These are phyloP conservation scores for Hyla sarda DNA, from an alignment of 2,113 vertebrate genomes.

Conservation along the genomic window DNA sequence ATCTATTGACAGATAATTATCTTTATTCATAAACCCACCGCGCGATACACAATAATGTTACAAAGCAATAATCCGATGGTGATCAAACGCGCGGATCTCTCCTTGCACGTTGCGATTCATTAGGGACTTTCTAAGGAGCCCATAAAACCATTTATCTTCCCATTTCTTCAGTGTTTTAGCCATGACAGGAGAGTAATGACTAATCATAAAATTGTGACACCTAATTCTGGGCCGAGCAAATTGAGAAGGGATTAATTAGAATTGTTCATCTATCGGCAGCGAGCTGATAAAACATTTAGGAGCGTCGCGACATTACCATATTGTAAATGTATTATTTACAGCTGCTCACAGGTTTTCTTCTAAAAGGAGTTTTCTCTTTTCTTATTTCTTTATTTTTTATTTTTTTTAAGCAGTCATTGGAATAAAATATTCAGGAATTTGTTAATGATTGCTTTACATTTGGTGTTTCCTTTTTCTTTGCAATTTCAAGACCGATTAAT, in stretches of 20 bases:
- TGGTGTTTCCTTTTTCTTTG: neutral
- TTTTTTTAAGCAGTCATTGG: neutral
- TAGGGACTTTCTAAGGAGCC: constrained; percentile 45
- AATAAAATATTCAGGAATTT: constrained; percentile 12
- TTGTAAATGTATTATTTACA: constrained; percentile 42
- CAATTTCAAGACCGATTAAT: neutral
- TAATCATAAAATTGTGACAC: constrained; percentile 59
- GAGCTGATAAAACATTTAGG: constrained; percentile 38
- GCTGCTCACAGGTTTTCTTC: neutral
- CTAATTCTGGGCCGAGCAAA: constrained; percentile 49
- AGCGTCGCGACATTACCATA: constrained; percentile 57
- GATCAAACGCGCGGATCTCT: neutral
- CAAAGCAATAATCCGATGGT: neutral
- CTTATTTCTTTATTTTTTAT: neutral
- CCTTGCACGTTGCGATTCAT: constrained; percentile 31
- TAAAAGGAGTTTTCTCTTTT: neutral
- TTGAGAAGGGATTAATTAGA: constrained; percentile 55
- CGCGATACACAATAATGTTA: constrained; percentile 31
- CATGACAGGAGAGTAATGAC: constrained; percentile 58
- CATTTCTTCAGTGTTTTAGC: constrained; percentile 54
- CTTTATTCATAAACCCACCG: constrained; percentile 30
- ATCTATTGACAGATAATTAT: constrained; percentile 32
- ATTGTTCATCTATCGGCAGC: constrained; percentile 49
- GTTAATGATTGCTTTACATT: neutral
- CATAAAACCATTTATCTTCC: constrained; percentile 58